Percentiles rank a stretch among this genome's conserved stretches.
phyloP scores from a whole-genome alignment of 2,113 vertebrate species.

The Erythrolamprus reginae region DNA sequence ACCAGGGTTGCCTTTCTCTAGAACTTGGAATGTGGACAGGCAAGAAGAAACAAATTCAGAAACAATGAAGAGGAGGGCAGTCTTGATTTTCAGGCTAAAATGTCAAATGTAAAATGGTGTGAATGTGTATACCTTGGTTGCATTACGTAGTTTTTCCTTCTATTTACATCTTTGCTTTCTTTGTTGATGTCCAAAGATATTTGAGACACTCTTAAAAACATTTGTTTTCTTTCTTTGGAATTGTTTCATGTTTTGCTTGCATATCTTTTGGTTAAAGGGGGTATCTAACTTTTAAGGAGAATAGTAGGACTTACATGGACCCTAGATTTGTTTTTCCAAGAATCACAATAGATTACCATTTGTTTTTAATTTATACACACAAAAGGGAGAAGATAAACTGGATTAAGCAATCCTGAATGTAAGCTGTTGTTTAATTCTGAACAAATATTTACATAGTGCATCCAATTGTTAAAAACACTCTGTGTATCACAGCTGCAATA shows the following conservation, averaged over 20 bases:
- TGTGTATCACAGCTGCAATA: neutral
- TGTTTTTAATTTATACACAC: neutral
- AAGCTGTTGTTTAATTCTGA: neutral
- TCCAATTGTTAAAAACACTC: neutral
- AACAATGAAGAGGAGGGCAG: neutral
- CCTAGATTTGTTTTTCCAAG: neutral
- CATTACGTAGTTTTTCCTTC: neutral
- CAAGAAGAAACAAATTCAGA: neutral
- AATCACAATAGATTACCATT: neutral
- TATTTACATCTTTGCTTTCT: neutral
- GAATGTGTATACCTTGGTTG: neutral
- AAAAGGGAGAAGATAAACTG: neutral
- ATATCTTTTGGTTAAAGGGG: neutral
- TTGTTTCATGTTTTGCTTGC: neutral
- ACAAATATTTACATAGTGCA: neutral
- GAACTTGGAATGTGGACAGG: neutral
- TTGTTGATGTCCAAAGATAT: neutral
- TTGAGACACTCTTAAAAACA: neutral
- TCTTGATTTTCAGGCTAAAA: neutral
- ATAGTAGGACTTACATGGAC: neutral
- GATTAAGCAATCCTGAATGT: neutral
- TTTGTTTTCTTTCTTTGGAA: neutral
- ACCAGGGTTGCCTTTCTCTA: slow-evolving; percentile 13
- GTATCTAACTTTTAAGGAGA: neutral
- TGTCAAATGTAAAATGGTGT: neutral